Evolutionary conservation across 1,140 invertebrate genomes (phyloP), one percentile per base, ranked within the genome.

Genomic region (Idris sp.): DNA sequence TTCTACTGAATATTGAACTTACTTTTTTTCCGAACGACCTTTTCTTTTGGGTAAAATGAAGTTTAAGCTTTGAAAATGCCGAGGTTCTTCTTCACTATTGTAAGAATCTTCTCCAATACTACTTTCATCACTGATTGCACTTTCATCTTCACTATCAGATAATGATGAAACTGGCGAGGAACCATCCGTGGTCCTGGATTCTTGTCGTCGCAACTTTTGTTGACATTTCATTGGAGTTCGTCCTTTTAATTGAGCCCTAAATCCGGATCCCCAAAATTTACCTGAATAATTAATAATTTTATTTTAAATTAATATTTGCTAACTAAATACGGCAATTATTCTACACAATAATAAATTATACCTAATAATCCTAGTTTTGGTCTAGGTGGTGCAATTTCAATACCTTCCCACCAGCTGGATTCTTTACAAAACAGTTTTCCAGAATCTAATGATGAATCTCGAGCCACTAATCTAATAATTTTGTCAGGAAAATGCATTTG

Each of bases 371-470:
- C 91, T 6, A 92, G 82, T 28, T 90, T 90, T 10, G 88, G 88
- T 31, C 91, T 85, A 3, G 90, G 88, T 2, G 91, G 91, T 8
- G 89, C 86, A 31, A 93, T 84, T 81, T 91, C 89, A 26, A 93
- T 89, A 1, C 92, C 91, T 54, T 92, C 90, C 92, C 92, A 93
- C 91, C 91, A 93, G 86, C 91, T 91, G 13, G 87, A 83, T 76
- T 92, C 91, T 78, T 90, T 90, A 64, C 89, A 90, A 10, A 86
- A 84, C 9, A 91, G 82, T 74, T 90, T 89, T 31, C 84, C 88
- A 7, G 81, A 43, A 10, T 81, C 80, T 19, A 84, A 53, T 14
- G 54, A 77, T 7, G 77, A 44, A 89, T 91, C 91, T 83, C 89
- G 88, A 2, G 90, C 84, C 1, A 92, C 89, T 2, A 93, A 78